These are phyloP conservation scores for honey bee (Apis mellifera) DNA, from an alignment of 1,140 invertebrate genomes.

Conservation along the genomic window Amel_HAv3.1 CM009940.2:5224001-5224500, in stretches of 20 bases:
- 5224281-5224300: conserved; percentile 18
- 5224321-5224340: background rate
- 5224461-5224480: no score
- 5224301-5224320: conserved; percentile 41
- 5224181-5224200: conserved; percentile 22
- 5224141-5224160: conserved; percentile 62
- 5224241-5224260: conserved; percentile 49
- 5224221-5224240: conserved; percentile 28
- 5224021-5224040: background rate
- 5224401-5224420: background rate
- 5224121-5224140: conserved; percentile 45
- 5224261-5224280: conserved; percentile 43
- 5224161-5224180: conserved; percentile 25
- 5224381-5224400: no score
- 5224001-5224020: background rate
- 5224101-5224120: conserved; percentile 44
- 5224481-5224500: no score
- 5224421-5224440: no score
- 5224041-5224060: background rate
- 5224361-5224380: background rate
- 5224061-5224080: background rate
- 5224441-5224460: background rate
- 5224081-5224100: background rate
- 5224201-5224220: conserved; percentile 8
- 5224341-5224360: background rate